These are phyloP conservation scores for Babyrousa celebensis DNA, from an alignment of 2,797 vertebrate genomes.

Conservation along the genomic window DNA sequence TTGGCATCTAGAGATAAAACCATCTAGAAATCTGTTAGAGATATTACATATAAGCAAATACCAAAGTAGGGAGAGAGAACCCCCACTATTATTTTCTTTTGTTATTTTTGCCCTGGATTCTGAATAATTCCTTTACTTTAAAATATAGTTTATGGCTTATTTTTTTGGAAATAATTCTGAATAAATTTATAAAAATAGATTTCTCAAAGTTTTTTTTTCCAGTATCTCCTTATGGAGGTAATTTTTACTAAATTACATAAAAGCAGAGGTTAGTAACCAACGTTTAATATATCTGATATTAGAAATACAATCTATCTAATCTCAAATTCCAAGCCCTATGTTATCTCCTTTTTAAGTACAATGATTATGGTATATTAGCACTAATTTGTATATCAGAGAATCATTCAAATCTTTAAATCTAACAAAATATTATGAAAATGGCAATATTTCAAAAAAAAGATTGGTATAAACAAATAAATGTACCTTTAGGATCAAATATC, in stretches of 20 bases:
- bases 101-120: not conserved
- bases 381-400: constrained; percentile 34
- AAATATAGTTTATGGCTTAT: constrained; percentile 13
- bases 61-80: not conserved
- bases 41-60: constrained; percentile 46
- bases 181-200: not conserved
- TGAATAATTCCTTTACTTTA: constrained; percentile 48
- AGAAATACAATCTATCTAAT: constrained; percentile 64
- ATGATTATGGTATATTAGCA: constrained; percentile 8
- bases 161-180: constrained; percentile 41
- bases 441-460: constrained; percentile 29
- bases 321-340: constrained; percentile 18
- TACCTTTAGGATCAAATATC: not conserved
- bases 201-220: not conserved
- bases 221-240: constrained; percentile 40
- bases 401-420: constrained; percentile 48
- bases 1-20: not conserved
- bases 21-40: not conserved
- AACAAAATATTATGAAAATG: constrained; percentile 21
- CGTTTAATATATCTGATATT: constrained; percentile 63
- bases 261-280: constrained; percentile 37
- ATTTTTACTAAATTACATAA: constrained; percentile 71
- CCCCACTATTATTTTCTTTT: not conserved
- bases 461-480: not conserved
- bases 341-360: not conserved